These are phyloP conservation scores for Drosophila kanapiae DNA, from an alignment of 1,140 invertebrate species.

Conservation along the genomic window DNA sequence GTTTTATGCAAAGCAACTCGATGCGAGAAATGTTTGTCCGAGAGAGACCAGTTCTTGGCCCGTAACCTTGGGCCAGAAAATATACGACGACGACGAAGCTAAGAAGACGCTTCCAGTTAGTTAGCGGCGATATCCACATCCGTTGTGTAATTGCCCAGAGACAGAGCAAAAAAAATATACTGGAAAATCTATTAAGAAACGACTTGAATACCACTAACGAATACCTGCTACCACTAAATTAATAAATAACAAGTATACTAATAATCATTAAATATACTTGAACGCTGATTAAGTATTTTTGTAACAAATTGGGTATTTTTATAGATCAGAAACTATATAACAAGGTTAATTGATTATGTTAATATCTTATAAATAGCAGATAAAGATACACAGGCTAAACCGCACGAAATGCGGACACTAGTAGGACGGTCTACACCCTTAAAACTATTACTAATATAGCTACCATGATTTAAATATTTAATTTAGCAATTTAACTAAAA, in stretches of 20 bases:
- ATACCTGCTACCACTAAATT: too few species aligned
- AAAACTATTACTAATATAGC: not conserved
- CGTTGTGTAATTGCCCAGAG: conserved; percentile 51
- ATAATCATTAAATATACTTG: too few species aligned
- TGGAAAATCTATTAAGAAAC: not conserved
- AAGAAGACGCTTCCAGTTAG: conserved; percentile 65
- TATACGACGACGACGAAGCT: conserved; percentile 16
- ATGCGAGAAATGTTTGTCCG: conserved; percentile 42
- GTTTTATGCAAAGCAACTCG: conserved; percentile 58
- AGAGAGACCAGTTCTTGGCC: conserved; percentile 64
- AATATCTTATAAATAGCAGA: too few species aligned
- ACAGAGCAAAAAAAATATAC: conserved; percentile 2
- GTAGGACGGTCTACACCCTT: too few species aligned
- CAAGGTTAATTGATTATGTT: too few species aligned
- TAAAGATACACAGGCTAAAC: too few species aligned
- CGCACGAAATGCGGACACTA: too few species aligned
- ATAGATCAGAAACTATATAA: too few species aligned
- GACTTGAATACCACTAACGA: too few species aligned
- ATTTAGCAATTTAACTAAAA: not conserved
- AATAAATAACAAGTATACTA: too few species aligned
- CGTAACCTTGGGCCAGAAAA: conserved; percentile 66
- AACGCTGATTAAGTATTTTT: too few species aligned
- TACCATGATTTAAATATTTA: not conserved
- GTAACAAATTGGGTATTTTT: too few species aligned
- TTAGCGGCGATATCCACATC: conserved; percentile 25